Evolutionary conservation across 2,797 vertebrate genomes (phyloP), one percentile per base, ranked within the genome.

Genomic region (Mus minutoides): DNA sequence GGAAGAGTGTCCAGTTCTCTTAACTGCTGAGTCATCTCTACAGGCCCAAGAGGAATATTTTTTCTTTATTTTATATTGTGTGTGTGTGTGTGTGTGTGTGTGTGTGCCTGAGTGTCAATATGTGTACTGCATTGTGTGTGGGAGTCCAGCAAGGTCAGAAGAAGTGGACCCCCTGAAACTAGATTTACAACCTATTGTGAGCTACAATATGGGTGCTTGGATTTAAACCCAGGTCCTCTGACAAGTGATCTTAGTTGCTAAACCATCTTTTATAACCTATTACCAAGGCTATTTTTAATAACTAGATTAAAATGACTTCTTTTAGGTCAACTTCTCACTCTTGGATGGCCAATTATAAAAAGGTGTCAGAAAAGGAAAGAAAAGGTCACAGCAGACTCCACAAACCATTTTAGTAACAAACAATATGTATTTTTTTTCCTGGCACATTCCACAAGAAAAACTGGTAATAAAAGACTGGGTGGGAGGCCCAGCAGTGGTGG

Each of bases 341-440:
- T 90, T 87, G 37, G 75, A 93, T 78, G 79, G 14, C 60, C 75
- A 94, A 31, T 56, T 37, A 79, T 34, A 46, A 19, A 91, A 64
- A 9, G 84, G 40, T 60, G 6, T 78, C 60, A 34, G 40, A 22
- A 17, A 85, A 52, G 43, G 13, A 49, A n/a, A 64, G 31, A 29
- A 75, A 76, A 31, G 37, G 62, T 87, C 40, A 69, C 10, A 49
- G 13, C 17, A 84, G 43, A 84, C 52, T 62, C 54, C 21, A 80
- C 49, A 54, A 7, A 11, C 21, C 17, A 62, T 84, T 46, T 37
- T 64, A 80, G 54, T 56, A 78, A 21, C 80, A 90, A 46, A 52
- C 46, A 92, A 2, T 24, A 56, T 26, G 52, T 19, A 31, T 85
- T 94, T 96, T 90, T 85, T 95, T 96, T 86, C 26, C 26, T 37